Conservation (phyloP, 2,888 invertebrate genomes). For the Gortyna flavago region DNA sequence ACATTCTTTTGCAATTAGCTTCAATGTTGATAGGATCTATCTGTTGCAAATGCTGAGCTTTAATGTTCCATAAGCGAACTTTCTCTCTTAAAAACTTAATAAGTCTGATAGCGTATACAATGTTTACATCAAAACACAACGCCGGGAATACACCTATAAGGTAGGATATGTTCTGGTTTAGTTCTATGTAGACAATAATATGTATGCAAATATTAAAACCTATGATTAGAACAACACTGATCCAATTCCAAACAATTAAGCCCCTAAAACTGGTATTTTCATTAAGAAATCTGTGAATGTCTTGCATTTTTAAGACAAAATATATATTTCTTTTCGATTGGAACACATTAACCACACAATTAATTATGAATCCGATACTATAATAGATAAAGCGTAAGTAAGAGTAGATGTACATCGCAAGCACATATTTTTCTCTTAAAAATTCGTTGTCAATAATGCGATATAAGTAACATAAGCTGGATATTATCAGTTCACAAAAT, state of each 20-base stretch:
- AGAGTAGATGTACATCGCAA: neutral
- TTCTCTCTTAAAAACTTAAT: constrained; percentile 5
- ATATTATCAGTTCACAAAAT: neutral
- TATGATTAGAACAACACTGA: neutral
- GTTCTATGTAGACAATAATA: neutral
- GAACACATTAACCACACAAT: neutral
- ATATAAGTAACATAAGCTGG: too few relatives aligned
- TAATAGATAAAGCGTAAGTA: neutral
- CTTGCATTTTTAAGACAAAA: constrained; percentile 13
- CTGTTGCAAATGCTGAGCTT: neutral
- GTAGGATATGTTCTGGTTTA: neutral
- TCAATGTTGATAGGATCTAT: neutral
- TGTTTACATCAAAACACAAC: constrained; percentile 25
- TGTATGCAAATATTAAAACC: constrained; percentile 1
- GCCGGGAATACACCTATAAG: neutral
- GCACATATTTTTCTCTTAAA: too few relatives aligned
- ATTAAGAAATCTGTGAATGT: constrained; percentile 9
- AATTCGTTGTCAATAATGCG: too few relatives aligned
- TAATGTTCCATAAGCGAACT: constrained; percentile 18
- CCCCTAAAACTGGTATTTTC: neutral
- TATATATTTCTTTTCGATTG: neutral
- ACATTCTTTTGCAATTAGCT: constrained; percentile 18
- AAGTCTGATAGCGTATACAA: constrained; percentile 25
- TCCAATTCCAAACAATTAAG: constrained; percentile 13
- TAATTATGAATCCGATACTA: neutral